Percentiles rank a stretch among this genome's conserved stretches.
phyloP scores from a whole-genome alignment of 2,797 vertebrate species.

The Bradypus variegatus region DNA sequence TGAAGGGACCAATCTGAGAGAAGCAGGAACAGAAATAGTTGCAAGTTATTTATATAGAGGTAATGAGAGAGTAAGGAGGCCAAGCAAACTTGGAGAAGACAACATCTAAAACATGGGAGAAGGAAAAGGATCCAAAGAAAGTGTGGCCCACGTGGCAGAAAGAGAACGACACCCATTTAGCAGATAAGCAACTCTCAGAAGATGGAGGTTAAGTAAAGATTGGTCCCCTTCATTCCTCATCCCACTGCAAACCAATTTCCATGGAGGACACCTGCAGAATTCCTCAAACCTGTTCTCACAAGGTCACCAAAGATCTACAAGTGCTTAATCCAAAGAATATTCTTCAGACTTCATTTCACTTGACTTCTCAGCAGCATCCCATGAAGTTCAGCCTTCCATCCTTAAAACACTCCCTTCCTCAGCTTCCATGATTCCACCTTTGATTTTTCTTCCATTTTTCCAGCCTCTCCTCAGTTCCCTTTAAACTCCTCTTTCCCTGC shows the following conservation, averaged over 20 bases:
- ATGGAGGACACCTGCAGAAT: neutral
- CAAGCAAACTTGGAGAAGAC: neutral
- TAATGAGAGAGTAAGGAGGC: neutral
- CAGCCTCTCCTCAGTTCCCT: too few relatives aligned
- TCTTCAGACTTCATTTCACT: too few relatives aligned
- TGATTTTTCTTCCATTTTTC: too few relatives aligned
- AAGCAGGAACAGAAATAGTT: neutral
- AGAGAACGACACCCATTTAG: neutral
- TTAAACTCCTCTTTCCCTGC: too few relatives aligned
- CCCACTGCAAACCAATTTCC: neutral
- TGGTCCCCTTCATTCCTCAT: neutral
- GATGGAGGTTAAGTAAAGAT: neutral
- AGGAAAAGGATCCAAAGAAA: neutral
- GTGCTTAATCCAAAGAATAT: neutral
- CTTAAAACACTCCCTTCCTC: too few relatives aligned
- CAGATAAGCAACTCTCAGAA: neutral
- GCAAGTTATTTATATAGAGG: neutral
- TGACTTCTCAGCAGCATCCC: too few relatives aligned
- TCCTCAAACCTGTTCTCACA: neutral
- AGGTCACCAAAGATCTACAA: neutral
- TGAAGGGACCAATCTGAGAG: too few relatives aligned
- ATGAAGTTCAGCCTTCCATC: too few relatives aligned
- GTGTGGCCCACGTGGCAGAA: neutral
- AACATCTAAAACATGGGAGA: neutral
- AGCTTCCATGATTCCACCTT: too few relatives aligned